Evolutionary conservation across 2,888 invertebrate species (phyloP).

Genomic region (Clepsis dumicolana): DNA sequence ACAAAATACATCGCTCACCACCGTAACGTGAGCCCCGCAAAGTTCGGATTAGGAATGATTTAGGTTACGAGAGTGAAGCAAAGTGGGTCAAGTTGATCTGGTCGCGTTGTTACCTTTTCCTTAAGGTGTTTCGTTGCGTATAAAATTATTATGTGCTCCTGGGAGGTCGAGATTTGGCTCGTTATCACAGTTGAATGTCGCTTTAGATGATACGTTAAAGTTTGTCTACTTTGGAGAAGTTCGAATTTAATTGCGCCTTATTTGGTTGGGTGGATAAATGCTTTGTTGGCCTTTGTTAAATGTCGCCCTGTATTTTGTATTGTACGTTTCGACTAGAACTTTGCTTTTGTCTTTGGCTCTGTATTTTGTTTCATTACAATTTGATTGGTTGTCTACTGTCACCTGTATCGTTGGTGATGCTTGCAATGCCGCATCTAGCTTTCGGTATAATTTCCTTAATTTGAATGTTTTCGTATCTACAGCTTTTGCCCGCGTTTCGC

Average conservation of each 20-base stretch:
- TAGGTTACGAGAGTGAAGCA: conserved; percentile 28
- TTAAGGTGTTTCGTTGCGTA: conserved; percentile 51
- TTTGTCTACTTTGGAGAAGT: conserved; percentile 40
- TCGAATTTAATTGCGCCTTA: conserved; percentile 30
- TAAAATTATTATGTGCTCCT: conserved; percentile 50
- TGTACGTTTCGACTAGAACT: conserved; percentile 1
- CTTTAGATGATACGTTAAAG: conserved; percentile 46
- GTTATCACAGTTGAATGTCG: conserved; percentile 47
- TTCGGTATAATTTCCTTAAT: too few species aligned
- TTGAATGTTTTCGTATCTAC: too few species aligned
- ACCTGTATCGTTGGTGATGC: too few species aligned
- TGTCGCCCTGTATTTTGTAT: not conserved
- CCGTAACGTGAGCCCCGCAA: conserved; percentile 46
- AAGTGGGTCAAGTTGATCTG: conserved; percentile 29
- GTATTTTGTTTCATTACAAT: too few species aligned
- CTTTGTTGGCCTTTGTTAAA: conserved; percentile 8
- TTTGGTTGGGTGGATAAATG: conserved; percentile 20
- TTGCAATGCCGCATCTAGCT: too few species aligned
- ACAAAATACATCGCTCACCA: conserved; percentile 52
- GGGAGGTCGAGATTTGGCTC: conserved; percentile 47
- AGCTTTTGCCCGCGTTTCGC: too few species aligned
- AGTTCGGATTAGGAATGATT: conserved; percentile 7
- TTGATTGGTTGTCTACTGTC: too few species aligned
- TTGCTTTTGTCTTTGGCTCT: not conserved
- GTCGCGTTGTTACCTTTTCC: conserved; percentile 48